Conservation (phyloP, 2,888 invertebrate species). For the Philhelius pedissequus region DNA sequence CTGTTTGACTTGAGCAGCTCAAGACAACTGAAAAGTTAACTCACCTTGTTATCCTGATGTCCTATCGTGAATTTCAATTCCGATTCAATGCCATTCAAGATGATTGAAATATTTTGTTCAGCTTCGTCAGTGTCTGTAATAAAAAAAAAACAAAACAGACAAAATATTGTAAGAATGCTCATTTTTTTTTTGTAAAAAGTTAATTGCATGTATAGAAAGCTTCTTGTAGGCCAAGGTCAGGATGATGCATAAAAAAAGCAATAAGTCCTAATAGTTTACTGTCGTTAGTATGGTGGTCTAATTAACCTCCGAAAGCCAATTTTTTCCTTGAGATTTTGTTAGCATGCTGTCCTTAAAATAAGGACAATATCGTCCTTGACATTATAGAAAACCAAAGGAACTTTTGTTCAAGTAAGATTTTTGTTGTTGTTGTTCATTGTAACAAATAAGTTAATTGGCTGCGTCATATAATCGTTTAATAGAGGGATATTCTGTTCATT, state of each 20-base stretch:
- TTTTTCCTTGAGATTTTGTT: neutral
- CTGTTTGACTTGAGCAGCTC: slow-evolving; percentile 25
- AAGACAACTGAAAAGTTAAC: slow-evolving; percentile 29
- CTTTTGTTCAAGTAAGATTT: neutral
- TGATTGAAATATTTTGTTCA: slow-evolving; percentile 93
- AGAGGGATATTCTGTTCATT: neutral
- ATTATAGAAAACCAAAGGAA: neutral
- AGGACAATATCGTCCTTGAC: slow-evolving; percentile 10
- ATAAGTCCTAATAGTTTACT: neutral
- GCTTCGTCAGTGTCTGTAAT: slow-evolving; percentile 83
- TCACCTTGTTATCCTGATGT: slow-evolving; percentile 77
- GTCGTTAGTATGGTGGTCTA: slow-evolving; percentile 23
- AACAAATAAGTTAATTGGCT: neutral
- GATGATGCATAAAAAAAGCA: neutral
- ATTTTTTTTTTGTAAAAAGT: neutral
- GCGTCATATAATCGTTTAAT: neutral
- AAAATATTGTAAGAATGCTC: neutral
- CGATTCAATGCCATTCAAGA: slow-evolving; percentile 95
- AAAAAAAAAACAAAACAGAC: slow-evolving; percentile 68
- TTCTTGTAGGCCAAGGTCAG: neutral
- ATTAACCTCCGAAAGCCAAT: slow-evolving; percentile 47
- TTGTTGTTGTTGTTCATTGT: neutral
- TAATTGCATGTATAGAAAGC: neutral
- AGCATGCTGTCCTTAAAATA: neutral
- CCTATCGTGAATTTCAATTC: slow-evolving; percentile 90